These are phyloP conservation scores for Drosophila tanythrix DNA, from an alignment of 2,888 invertebrate genomes.

Conservation along the genomic window DNA sequence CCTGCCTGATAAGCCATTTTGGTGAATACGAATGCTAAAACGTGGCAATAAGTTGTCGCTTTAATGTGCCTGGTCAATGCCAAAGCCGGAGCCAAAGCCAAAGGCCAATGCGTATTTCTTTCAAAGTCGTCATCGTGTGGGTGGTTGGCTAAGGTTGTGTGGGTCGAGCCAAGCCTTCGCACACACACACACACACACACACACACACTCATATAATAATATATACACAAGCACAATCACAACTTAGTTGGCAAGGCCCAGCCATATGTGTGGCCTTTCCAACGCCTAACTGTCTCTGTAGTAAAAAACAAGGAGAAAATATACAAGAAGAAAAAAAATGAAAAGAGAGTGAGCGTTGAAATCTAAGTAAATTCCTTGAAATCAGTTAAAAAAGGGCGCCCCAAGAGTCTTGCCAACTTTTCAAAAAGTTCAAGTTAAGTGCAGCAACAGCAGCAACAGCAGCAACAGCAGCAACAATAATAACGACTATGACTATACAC, in stretches of 20 bases:
- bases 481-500: slow-evolving; percentile 33
- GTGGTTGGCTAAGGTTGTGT: slow-evolving; percentile 31
- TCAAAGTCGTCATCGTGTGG: slow-evolving; percentile 65
- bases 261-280: slow-evolving; percentile 46
- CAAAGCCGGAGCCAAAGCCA: slow-evolving; percentile 48
- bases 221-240: slow-evolving; percentile 8
- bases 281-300: slow-evolving; percentile 59
- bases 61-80: slow-evolving; percentile 68
- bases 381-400: slow-evolving; percentile 40
- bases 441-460: slow-evolving; percentile 52
- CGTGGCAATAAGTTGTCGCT: slow-evolving; percentile 57
- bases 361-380: slow-evolving; percentile 67
- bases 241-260: slow-evolving; percentile 30
- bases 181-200: slow-evolving; percentile 5
- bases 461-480: slow-evolving; percentile 32
- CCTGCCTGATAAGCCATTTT: slow-evolving; percentile 19
- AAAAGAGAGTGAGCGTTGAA: slow-evolving; percentile 25
- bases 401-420: slow-evolving; percentile 63
- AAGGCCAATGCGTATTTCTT: slow-evolving; percentile 70
- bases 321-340: slow-evolving; percentile 12
- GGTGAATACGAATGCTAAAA: slow-evolving; percentile 34
- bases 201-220: background rate
- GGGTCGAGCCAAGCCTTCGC: slow-evolving; percentile 29
- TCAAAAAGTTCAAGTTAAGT: slow-evolving; percentile 68
- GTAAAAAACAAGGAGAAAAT: slow-evolving; percentile 1